Base-by-base conservation (phyloP, 2,113 vertebrate species). In the Lophotis ruficrista region DNA sequence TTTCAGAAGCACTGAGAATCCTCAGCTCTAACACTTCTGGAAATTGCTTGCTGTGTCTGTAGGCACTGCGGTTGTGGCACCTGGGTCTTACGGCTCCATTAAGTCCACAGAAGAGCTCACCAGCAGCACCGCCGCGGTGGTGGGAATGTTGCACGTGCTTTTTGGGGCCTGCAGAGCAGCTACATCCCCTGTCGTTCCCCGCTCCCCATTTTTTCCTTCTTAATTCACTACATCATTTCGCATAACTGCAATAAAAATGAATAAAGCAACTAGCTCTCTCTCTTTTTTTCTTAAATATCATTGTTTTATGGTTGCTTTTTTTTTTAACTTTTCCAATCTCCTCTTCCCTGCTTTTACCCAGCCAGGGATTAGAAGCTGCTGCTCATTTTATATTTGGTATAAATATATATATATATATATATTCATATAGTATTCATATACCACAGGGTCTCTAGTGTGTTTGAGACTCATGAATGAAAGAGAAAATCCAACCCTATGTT, bases 151-250 rank as follows among this genome's bases (percentile, higher is more conserved):
- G 33, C 8, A 28, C 18, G 8, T 6, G 51, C 5, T 70, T 51
- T n/a, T 16, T 0, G 7, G 38, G 65, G 45, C 7, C 16, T 3
- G 1, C 3, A 2, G 35, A 3, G 43, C 2, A 0, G 14, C n/a
- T n/a, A 2, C 1, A 1, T 22, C 12, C 37, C 25, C 47, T 38
- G 15, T 66, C 18, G 8, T 28, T 51, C 33, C 35, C 6, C 41
- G 11, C 41, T 43, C 41, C 41, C 10, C 14, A 15, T 43, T 43
- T 43, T 43, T 43, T 43, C 41, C 41, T 43, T 43, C 14, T 48
- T 60, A 68, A 76, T 88, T 62, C 10, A 28, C 43, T n/a, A 25
- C 45, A 58, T 75, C 27, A 14, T 66, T 62, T 86, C 71, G 17
- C 17, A 2, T 6, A 45, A 76, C n/a, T 54, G 5, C 27, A 24